Evolutionary conservation across 2,113 vertebrate species (phyloP), one percentile per base, ranked within the genome.

Genomic region (Aegotheles bennettii): DNA sequence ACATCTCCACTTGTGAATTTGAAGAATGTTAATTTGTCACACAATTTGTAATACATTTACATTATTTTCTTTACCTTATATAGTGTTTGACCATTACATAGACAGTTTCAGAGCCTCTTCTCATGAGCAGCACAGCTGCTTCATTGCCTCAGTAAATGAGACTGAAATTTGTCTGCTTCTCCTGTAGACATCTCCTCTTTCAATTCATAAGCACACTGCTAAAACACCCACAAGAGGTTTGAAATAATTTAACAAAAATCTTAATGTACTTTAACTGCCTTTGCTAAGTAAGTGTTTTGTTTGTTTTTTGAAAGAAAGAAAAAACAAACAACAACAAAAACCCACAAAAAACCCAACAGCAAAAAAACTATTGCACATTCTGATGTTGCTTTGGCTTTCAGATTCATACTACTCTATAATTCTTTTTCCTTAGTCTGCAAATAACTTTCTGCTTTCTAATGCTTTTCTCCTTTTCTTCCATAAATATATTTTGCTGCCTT

Each of bases 11-110:
- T 19, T 6, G 16, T 53, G 48, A 65, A 81, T 75, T 89, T 94
- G 84, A 89, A 90, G 40, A 95, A 94, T 48, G 16, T 42, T 79
- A 61, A 53, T 59, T 86, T 91, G 11, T 85, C 54, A 88, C 42
- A 45, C 10, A 24, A 13, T 92, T 61, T 61, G 40, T 51, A 81
- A 86, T 57, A 42, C 0, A 70, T 87, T 94, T 81, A 42, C 36
- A 79, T 53, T 19, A 36, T 16, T 73, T 84, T 80, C 40, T 84
- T 87, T 79, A 64, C 19, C 7, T 75, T 83, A 20, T 36, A 35
- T 42, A 1, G 5, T 20, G 7, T 67, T 93, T 81, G 40, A 61
- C 36, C 9, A 13, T 48, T 85, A 31, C 7, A n/a, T 7, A 71
- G 8, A 5, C 3, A 36, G 29, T 59, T 87, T 60, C 40, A 93